These are phyloP conservation scores for Tapera naevia DNA, from an alignment of 2,797 vertebrate genomes.

Conservation along the genomic window DNA sequence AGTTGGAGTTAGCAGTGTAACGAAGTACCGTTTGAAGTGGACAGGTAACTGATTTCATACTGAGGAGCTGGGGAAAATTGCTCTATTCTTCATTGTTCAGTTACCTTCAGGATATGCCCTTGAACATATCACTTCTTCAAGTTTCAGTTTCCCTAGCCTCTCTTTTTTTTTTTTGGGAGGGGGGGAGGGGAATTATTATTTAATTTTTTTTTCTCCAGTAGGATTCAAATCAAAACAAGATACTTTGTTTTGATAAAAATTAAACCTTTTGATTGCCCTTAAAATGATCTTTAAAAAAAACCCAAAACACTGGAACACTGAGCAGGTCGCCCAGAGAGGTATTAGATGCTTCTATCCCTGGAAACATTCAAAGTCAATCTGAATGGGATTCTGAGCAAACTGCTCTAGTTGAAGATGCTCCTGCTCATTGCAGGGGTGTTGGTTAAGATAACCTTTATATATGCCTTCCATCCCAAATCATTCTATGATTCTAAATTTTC, in stretches of 20 bases:
- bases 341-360: neutral
- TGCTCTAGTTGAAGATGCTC: neutral
- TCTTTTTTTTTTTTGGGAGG: neutral
- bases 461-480: too few relatives aligned
- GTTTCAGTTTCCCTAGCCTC: neutral
- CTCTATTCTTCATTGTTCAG: neutral
- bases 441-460: neutral
- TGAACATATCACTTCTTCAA: neutral
- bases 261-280: neutral
- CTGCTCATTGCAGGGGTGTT: rapidly evolving
- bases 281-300: neutral
- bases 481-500: neutral
- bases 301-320: neutral
- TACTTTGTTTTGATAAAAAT: neutral
- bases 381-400: neutral
- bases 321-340: rapidly evolving
- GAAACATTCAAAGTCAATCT: neutral
- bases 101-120: neutral
- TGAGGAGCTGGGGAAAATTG: neutral
- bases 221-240: neutral
- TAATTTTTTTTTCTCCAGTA: neutral
- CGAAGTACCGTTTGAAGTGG: neutral
- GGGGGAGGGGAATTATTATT: neutral
- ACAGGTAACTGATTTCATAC: neutral
- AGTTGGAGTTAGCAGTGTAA: neutral